phyloP scores from a whole-genome alignment of 2,113 vertebrate species.

The Hypomesus transpacificus region DNA sequence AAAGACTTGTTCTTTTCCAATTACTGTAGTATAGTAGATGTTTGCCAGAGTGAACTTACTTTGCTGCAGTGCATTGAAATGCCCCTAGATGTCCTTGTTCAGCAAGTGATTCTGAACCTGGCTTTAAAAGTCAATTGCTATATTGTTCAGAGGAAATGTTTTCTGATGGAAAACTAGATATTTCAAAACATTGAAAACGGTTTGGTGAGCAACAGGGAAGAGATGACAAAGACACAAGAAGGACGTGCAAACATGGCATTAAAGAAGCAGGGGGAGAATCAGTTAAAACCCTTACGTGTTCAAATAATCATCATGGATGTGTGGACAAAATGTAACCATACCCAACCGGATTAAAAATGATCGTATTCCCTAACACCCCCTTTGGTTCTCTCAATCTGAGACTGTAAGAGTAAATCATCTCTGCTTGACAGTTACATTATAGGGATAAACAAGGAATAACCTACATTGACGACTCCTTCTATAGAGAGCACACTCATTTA shows the following conservation, averaged over 20 bases:
- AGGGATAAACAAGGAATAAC: neutral
- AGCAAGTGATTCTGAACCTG: slow-evolving; percentile 51
- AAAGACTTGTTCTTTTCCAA: no score
- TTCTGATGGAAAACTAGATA: slow-evolving; percentile 24
- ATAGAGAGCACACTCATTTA: no score
- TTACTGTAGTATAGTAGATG: neutral
- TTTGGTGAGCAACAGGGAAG: neutral
- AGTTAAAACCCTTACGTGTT: neutral
- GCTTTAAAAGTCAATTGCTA: neutral
- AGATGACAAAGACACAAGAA: neutral
- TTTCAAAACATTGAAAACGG: neutral
- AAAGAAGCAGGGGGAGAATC: neutral
- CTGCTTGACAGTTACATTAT: neutral
- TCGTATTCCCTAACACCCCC: neutral
- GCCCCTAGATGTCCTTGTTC: slow-evolving; percentile 72
- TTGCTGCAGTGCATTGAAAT: slow-evolving; percentile 40
- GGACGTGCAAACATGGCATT: neutral
- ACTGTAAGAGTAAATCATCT: neutral
- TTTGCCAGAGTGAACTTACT: slow-evolving; percentile 8
- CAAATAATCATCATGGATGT: no score
- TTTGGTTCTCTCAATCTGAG: neutral
- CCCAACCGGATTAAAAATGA: neutral
- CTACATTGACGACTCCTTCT: no score
- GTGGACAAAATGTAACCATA: neutral
- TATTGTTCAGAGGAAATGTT: slow-evolving; percentile 17